Base-by-base conservation (phyloP, 2,888 invertebrate species). In the Drosophila ustulata region DNA sequence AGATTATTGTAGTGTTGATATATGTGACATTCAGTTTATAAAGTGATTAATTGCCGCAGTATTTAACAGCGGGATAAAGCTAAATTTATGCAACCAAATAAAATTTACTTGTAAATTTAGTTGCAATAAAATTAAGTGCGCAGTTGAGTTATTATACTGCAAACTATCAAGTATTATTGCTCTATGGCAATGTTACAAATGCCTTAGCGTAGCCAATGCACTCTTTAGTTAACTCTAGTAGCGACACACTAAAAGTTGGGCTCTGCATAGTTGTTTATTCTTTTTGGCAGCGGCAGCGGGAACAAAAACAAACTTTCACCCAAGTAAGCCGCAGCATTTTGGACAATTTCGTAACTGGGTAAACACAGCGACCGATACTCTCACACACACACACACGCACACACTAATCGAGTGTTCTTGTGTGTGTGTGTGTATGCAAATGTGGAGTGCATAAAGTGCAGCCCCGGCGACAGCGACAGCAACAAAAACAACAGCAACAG, bases 281-380 rank as follows among this genome's bases (percentile, higher is more conserved):
- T 78, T 70, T 64, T 66, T 68, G 39, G 28, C 62, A 46, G 30
- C 57, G 80, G 69, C 59, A 57, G 34, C n/a, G 37, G 37, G 37
- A 69, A 50, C 47, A 50, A 68, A 61, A 78, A 72, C 58, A 76
- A 86, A 87, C 83, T 88, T 87, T 87, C 87, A 77, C 89, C 83
- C 82, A 77, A 84, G 75, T 84, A 78, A 84, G 85, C 82, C 85
- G 85, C 89, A 81, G 84, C 85, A 72, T 84, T 87, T 89, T 89
- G 75, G 88, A 85, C 82, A 85, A 89, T 85, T 85, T 89, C 88
- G 88, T 85, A 88, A 85, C 85, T 85, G 89, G 89, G 87, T 87
- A 89, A 85, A 79, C 77, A 73, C 64, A 76, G 43, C 50, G 53
- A 78, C 45, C 18, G 13, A 52, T n/a, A 52, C 53, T 56, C 39